A percentile compares a stretch with the other conserved stretches of the same genome.
Evolutionary conservation across 2,888 invertebrate genomes (phyloP).

Genomic region (Eupelmus urozonus): DNA sequence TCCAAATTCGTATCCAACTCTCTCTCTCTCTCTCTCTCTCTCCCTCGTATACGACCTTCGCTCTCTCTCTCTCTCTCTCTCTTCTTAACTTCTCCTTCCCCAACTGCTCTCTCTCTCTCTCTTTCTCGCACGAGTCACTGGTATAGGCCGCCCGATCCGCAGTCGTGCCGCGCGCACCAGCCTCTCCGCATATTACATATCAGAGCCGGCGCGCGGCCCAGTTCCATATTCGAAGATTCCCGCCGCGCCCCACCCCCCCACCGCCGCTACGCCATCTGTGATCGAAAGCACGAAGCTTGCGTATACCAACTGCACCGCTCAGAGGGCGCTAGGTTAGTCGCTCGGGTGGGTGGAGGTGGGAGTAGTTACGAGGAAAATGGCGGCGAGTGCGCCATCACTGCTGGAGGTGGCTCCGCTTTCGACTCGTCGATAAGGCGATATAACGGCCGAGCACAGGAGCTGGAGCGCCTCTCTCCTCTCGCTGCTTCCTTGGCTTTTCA

Average conservation of each 20-base stretch:
- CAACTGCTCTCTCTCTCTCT: slow-evolving; percentile 8
- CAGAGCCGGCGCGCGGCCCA: too few species aligned
- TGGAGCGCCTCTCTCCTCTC: slow-evolving; percentile 3
- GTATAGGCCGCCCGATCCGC: slow-evolving; percentile 26
- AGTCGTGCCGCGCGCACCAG: slow-evolving; percentile 60
- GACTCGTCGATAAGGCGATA: slow-evolving; percentile 37
- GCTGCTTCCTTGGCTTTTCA: too few species aligned
- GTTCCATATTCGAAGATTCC: slow-evolving; percentile 53
- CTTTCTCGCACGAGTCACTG: not conserved
- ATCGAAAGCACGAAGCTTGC: not conserved
- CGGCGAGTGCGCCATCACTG: slow-evolving; percentile 77
- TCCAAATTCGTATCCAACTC: slow-evolving; percentile 55
- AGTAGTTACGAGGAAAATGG: slow-evolving; percentile 69
- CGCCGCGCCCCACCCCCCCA: slow-evolving; percentile 31
- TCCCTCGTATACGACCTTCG: slow-evolving; percentile 50
- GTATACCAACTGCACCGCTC: not conserved
- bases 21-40: slow-evolving; percentile 31
- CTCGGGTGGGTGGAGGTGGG: too few species aligned
- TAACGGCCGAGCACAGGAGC: slow-evolving; percentile 22
- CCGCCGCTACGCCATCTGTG: slow-evolving; percentile 33
- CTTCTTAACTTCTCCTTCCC: slow-evolving; percentile 33
- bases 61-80: slow-evolving; percentile 25
- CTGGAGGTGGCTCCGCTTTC: slow-evolving; percentile 78
- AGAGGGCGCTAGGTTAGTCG: not conserved
- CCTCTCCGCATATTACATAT: slow-evolving; percentile 47